A percentile compares a stretch with the other conserved stretches of the same genome.
Evolutionary conservation across 2,797 vertebrate genomes (phyloP).

Genomic region (Neosilurus mollespiculum): DNA sequence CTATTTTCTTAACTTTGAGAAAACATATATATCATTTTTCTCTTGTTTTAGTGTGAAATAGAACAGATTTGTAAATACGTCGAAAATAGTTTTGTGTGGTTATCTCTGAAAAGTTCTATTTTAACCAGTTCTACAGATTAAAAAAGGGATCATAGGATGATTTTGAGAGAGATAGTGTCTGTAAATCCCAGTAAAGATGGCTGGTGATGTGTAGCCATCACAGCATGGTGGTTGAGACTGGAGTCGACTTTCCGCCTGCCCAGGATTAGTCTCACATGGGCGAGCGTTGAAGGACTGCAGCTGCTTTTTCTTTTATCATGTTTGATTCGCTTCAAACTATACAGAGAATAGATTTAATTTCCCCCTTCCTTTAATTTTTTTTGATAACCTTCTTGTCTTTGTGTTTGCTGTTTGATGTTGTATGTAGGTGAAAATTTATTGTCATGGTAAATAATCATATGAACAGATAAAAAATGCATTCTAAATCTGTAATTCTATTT

Average conservation of each 20-base stretch:
- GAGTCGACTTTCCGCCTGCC: conserved; percentile 31
- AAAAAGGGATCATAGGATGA: background rate
- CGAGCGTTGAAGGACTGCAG: conserved; percentile 36
- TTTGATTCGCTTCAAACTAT: conserved; percentile 27
- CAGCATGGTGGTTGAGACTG: background rate
- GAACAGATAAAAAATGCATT: background rate
- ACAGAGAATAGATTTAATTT: background rate
- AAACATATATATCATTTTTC: background rate
- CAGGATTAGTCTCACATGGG: conserved; percentile 51
- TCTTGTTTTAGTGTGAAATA: too few relatives aligned
- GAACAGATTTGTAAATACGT: background rate
- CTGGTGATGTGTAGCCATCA: conserved; percentile 5
- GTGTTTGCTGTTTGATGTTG: background rate
- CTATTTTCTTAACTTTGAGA: background rate
- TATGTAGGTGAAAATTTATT: background rate
- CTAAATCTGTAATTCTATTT: background rate
- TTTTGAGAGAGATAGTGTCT: background rate
- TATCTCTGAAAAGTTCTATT: background rate
- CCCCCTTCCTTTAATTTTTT: background rate
- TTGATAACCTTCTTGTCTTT: conserved; percentile 9
- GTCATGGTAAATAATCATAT: background rate
- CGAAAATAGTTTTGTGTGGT: background rate
- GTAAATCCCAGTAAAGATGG: conserved; percentile 10
- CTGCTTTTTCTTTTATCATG: conserved; percentile 39
- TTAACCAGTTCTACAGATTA: background rate